Percentiles rank a stretch among this genome's conserved stretches.
Evolutionary conservation across 2,888 invertebrate species (phyloP).

Genomic region (Aradus depressus): DNA sequence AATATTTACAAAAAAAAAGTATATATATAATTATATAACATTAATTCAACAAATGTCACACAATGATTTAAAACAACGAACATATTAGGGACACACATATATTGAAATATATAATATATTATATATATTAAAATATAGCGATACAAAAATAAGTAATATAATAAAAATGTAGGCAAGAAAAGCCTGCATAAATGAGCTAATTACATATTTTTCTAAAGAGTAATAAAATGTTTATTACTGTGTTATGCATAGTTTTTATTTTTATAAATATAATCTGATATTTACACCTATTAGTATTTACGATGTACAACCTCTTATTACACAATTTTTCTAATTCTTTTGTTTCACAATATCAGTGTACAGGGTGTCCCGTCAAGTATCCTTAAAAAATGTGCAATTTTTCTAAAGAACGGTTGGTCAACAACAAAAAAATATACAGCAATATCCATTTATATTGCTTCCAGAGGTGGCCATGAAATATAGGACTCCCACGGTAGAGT

Average conservation of each 20-base stretch:
- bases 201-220: conserved; percentile 4
- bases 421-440: too few relatives aligned
- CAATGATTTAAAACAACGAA: conserved; percentile 9
- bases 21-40: conserved; percentile 15
- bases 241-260: conserved; percentile 7
- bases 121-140: conserved; percentile 11
- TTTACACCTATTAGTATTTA: conserved; percentile 13
- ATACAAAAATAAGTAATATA: conserved; percentile 18
- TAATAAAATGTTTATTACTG: conserved; percentile 13
- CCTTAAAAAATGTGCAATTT: too few relatives aligned
- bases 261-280: conserved; percentile 8
- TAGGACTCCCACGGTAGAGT: too few relatives aligned
- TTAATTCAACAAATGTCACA: conserved; percentile 13
- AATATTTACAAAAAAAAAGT: conserved; percentile 8
- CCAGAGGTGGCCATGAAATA: too few relatives aligned
- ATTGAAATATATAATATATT: too few relatives aligned
- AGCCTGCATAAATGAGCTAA: background rate
- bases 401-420: too few relatives aligned
- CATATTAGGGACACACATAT: background rate
- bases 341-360: too few relatives aligned
- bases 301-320: conserved; percentile 15
- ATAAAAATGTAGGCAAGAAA: conserved; percentile 14
- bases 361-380: too few relatives aligned
- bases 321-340: too few relatives aligned
- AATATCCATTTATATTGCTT: too few relatives aligned